A percentile compares a stretch with the other conserved stretches of the same genome.
Conservation (phyloP, 1,140 invertebrate genomes). For the Microplitis mediator region DNA sequence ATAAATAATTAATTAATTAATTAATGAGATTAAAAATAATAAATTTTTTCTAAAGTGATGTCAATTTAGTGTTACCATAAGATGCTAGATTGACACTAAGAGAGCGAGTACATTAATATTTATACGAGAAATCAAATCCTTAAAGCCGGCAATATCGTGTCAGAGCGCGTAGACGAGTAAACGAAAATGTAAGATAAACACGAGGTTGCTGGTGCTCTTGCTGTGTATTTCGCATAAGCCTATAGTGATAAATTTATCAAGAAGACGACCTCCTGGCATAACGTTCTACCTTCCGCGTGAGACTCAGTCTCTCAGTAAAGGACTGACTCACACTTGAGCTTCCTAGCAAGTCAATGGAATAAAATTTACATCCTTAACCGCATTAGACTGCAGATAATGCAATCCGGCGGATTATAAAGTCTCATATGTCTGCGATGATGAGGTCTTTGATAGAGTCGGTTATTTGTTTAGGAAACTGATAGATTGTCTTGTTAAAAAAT, state of each 20-base stretch:
- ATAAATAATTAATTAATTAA: too few species aligned
- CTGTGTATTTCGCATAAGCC: slow-evolving; percentile 35
- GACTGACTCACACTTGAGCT: background rate
- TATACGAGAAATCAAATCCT: slow-evolving; percentile 53
- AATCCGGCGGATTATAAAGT: slow-evolving; percentile 5
- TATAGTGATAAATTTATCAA: slow-evolving; percentile 45
- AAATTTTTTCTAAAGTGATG: background rate
- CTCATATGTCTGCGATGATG: background rate
- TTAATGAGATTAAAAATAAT: too few species aligned
- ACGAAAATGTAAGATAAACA: slow-evolving; percentile 56
- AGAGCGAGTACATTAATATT: slow-evolving; percentile 50
- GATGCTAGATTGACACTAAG: slow-evolving; percentile 14
- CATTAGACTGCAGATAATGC: background rate
- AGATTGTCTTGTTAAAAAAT: background rate
- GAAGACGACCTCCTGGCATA: background rate
- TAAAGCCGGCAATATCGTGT: slow-evolving; percentile 28
- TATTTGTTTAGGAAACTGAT: background rate
- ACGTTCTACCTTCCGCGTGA: slow-evolving; percentile 34
- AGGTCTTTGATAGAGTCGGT: background rate
- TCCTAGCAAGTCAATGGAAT: slow-evolving; percentile 7
- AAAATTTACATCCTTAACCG: slow-evolving; percentile 25
- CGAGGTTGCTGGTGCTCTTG: too few species aligned
- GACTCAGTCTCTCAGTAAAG: slow-evolving; percentile 21
- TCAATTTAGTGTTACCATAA: slow-evolving; percentile 18
- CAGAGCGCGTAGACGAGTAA: slow-evolving; percentile 42